Base-by-base conservation (phyloP, 1,140 invertebrate species). In the Lordiphosa stackelbergi region DNA sequence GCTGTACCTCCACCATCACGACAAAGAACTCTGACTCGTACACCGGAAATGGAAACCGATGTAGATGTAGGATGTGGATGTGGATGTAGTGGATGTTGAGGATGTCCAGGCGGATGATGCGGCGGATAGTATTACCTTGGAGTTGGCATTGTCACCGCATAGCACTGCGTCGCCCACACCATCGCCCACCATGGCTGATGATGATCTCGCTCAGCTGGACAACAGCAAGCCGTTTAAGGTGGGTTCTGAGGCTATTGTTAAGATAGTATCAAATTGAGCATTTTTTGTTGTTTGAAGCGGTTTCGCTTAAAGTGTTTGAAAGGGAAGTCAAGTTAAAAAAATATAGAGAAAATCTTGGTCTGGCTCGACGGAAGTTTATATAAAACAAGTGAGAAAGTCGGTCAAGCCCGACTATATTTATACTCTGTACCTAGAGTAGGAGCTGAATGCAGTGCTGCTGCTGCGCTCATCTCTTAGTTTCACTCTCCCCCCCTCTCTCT, bases 161-260 rank as follows among this genome's bases (percentile, higher is more conserved):
- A 75, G 56, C 49, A 54, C 42, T 43, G 60, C 71, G 22, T 71
- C 77, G 31, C 72, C 75, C 45, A 75, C 75, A n/a, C 77, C 75
- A n/a, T 72, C 75, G 43, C 77, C 71, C 24, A 75, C 62, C 43
- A 60, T 56, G 36, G 66, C 58, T 7, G 66, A 83, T 48, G 77
- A 79, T 48, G 75, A 79, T 53, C 45, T 81, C 16, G 71, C 66
- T 24, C 62, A 71, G 52, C 38, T 81, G 46, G 77, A 81, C 56
- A 83, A 81, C 58, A 81, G 75, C 68, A 81, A 81, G 58, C 75
- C 75, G 22, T 81, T 81, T 42, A 81, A 81, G 75, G 75, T 79
- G 56, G 13, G 75, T 71, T 71, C 28, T 41, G 48, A 41, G 38
- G 13, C 28, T 28, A 42, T 61, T 66, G 66, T 58, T 54, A 72